A percentile compares a stretch with the other conserved stretches of the same genome.
phyloP scores from a whole-genome alignment of 2,888 invertebrate species.

The Apodemia duryi region DNA sequence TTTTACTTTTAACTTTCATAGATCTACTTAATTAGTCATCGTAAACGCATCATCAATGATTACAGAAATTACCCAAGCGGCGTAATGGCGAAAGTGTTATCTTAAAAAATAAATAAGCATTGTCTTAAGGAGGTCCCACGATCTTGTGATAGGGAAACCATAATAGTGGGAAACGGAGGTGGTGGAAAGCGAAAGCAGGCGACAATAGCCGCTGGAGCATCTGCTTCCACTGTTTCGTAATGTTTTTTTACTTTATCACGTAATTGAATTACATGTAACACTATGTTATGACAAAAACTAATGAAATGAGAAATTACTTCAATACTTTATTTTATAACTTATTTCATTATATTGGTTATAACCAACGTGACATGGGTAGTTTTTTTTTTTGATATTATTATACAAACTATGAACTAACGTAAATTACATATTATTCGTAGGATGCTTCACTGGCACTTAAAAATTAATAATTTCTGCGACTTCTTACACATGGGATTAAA shows the following conservation, averaged over 20 bases:
- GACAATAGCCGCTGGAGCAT: constrained; percentile 45
- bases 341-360: background rate
- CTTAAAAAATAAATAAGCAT: constrained; percentile 63
- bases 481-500: too few species aligned
- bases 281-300: constrained; percentile 12
- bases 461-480: too few species aligned
- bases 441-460: background rate
- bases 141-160: constrained; percentile 73
- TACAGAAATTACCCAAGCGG: constrained; percentile 54
- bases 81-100: constrained; percentile 69
- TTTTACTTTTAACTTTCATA: constrained; percentile 2
- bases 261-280: constrained; percentile 23
- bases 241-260: constrained; percentile 24
- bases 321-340: background rate
- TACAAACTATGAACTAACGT: background rate
- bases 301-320: constrained; percentile 6
- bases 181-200: constrained; percentile 57
- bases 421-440: background rate
- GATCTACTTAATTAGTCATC: constrained; percentile 11
- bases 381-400: background rate
- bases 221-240: constrained; percentile 35
- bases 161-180: constrained; percentile 64
- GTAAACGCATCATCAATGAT: constrained; percentile 37
- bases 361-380: background rate
- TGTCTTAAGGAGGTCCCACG: constrained; percentile 66